Conservation (phyloP, 2,797 vertebrate species). For the Thunnus albacares region DNA sequence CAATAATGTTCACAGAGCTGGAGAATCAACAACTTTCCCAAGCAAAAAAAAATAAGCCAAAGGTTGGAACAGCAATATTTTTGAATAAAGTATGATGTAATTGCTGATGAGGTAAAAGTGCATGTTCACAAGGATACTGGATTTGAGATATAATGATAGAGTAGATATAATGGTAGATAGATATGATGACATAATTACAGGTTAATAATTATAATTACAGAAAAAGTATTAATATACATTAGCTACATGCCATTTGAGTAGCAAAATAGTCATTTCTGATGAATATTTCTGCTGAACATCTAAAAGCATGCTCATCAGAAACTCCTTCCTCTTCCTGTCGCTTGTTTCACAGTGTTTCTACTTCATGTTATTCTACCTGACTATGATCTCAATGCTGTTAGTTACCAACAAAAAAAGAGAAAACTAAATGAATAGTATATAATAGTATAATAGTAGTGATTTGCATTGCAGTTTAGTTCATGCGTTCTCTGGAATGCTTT, state of each 20-base stretch:
- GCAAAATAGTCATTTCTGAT: not conserved
- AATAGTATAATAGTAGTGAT: too few relatives aligned
- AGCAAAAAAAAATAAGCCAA: not conserved
- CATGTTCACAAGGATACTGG: not conserved
- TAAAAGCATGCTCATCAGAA: not conserved
- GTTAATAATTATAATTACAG: not conserved
- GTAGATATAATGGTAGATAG: not conserved
- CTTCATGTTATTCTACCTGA: not conserved
- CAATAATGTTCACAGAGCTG: not conserved
- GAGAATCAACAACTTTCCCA: too few relatives aligned
- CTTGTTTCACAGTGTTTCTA: not conserved
- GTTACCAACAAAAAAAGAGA: not conserved
- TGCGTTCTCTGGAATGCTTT: constrained; percentile 2
- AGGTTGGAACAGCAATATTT: not conserved
- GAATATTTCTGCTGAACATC: not conserved
- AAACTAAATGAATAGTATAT: not conserved
- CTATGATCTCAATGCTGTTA: not conserved
- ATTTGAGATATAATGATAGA: not conserved
- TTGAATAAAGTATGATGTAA: not conserved
- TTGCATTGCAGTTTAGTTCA: not conserved
- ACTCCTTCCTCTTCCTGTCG: constrained; percentile 6
- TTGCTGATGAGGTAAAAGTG: not conserved
- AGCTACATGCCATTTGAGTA: not conserved
- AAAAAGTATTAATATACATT: not conserved
- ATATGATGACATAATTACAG: not conserved